phyloP scores from a whole-genome alignment of 2,888 invertebrate genomes.

The Silvanus unidentatus region DNA sequence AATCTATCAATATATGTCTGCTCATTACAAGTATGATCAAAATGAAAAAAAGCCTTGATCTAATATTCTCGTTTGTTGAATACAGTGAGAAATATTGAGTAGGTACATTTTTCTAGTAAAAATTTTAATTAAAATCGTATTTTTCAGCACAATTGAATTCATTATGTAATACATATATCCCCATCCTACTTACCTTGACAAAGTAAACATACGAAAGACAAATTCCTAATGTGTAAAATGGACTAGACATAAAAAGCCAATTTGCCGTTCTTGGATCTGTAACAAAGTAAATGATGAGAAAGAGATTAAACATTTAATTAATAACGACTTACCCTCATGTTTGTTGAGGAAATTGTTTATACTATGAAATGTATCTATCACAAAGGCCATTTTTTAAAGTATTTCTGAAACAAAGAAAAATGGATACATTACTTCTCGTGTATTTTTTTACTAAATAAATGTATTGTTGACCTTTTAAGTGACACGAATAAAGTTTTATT shows the following conservation, averaged over 20 bases:
- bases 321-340: conserved; percentile 70
- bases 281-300: conserved; percentile 39
- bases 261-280: conserved; percentile 82
- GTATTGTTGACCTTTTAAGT: too few relatives aligned
- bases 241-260: conserved; percentile 92
- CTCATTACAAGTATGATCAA: too few relatives aligned
- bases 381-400: conserved; percentile 63
- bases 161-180: too few relatives aligned
- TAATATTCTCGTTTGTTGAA: not conserved
- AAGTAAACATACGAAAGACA: conserved; percentile 84
- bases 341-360: conserved; percentile 76
- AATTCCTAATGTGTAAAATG: conserved; percentile 84
- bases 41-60: conserved; percentile 1
- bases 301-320: too few relatives aligned
- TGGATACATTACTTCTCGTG: too few relatives aligned
- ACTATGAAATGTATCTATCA: conserved; percentile 72
- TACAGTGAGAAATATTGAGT: too few relatives aligned
- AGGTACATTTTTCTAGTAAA: too few relatives aligned
- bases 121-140: too few relatives aligned
- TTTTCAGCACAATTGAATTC: too few relatives aligned
- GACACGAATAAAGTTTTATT: too few relatives aligned
- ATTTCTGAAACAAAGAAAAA: conserved; percentile 48
- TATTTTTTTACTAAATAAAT: too few relatives aligned
- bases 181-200: conserved; percentile 78
- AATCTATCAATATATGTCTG: too few relatives aligned